Base-by-base conservation (phyloP, 2,797 vertebrate species). In the Eidolon dupreanum region DNA sequence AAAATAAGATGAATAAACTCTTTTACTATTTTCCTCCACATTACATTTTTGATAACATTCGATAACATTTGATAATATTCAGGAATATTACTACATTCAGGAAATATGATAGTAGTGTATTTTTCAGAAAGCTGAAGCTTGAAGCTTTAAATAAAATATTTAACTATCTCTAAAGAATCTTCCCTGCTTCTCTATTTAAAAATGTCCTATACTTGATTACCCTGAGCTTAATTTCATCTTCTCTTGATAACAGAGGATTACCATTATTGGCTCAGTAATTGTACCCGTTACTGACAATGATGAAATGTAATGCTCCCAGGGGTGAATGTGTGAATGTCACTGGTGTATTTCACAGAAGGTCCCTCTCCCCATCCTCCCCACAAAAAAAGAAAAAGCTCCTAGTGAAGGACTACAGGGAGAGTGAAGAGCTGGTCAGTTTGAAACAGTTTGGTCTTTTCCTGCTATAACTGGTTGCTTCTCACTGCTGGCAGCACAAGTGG, bases 181-280 rank as follows among this genome's bases (percentile, higher is more conserved):
- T 22, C 70, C 20, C 31, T 81, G 24, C 31, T 84, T 89, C 55
- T 49, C 2, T 7, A 3, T 66, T 17, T 38, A 59, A 46, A 65
- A 19, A 70, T 38, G 65, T 61, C 68, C 79, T 22, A 43, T 6
- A 63, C 33, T 17, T 8, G 57, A 55, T 77, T 46, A 53, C 68
- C 49, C 15, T 7, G 31, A 75, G 77, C 59, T 88, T 41, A 46
- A 49, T 86, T 70, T 59, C 90, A 43, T 36, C 49, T 61, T 65
- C 68, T 68, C 73, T 75, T 20, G n/a, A 31, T 11, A 26, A 55
- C 41, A 36, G 28, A 61, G 22, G 57, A 59, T 5, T 0, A 77
- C 71, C 20, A 2, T n/a, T 0, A 4, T 0, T 0, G 43, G 59
- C 24, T 75, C 36, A 4, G 57, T 2, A 6, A 26, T 1, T 10